Evolutionary conservation across 30 jellyfish, hydroid and myxozoan genomes (phyloP).

Genomic region (Calvadosia cruxmelitensis): DNA sequence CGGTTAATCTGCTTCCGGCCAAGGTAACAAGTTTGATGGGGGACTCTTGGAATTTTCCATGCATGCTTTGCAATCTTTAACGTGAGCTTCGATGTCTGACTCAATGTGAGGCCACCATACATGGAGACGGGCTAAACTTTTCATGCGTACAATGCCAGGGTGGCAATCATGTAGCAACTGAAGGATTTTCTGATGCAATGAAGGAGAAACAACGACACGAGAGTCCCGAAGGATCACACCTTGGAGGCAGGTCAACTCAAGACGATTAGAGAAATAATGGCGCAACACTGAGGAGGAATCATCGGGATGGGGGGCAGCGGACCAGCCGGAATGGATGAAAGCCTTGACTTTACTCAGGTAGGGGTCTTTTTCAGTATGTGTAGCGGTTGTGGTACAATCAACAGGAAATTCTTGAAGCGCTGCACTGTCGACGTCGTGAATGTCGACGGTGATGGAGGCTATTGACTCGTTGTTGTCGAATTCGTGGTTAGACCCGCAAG

Average conservation of each 20-base stretch:
- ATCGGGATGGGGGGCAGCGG: not conserved
- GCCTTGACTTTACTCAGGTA: not conserved
- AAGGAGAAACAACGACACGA: not conserved
- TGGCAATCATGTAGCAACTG: slow-evolving; percentile 19
- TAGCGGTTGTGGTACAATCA: not conserved
- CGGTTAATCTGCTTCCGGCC: too few species aligned
- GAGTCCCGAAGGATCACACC: not conserved
- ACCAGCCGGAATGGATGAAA: not conserved
- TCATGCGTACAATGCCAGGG: slow-evolving; percentile 24
- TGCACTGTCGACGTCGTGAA: too few species aligned
- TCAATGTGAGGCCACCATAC: slow-evolving; percentile 47
- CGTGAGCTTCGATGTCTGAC: slow-evolving; percentile 6
- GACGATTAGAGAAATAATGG: not conserved
- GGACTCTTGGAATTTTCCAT: too few species aligned
- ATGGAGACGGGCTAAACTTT: slow-evolving; percentile 20
- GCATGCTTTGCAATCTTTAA: too few species aligned
- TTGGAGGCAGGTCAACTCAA: not conserved
- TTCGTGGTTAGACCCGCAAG: slow-evolving; percentile 2
- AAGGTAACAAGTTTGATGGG: too few species aligned
- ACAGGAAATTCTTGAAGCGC: not conserved
- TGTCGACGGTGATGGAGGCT: too few species aligned
- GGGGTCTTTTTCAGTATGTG: not conserved
- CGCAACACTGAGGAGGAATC: not conserved
- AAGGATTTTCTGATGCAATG: not conserved
- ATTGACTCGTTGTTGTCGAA: not conserved